These are phyloP conservation scores for Liasis olivaceus DNA, from an alignment of 2,797 vertebrate genomes.

Conservation along the genomic window DNA sequence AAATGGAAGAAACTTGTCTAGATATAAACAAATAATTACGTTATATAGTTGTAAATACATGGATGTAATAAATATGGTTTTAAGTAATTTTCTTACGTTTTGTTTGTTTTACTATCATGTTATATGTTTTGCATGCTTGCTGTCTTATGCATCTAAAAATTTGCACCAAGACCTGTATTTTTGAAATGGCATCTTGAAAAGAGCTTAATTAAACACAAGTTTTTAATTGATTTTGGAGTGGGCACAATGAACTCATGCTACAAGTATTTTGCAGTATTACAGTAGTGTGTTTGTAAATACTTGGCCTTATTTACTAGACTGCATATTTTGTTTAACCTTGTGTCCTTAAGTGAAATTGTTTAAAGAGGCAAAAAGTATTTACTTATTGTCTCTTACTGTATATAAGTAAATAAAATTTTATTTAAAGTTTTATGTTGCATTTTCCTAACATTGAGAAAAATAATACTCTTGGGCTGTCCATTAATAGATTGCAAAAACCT, in stretches of 20 bases:
- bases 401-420: conserved; percentile 72
- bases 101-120: background rate
- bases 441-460: background rate
- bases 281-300: conserved; percentile 69
- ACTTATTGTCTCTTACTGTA: conserved; percentile 69
- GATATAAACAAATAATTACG: conserved; percentile 24
- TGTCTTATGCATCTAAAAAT: conserved; percentile 17
- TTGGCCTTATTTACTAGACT: conserved; percentile 73
- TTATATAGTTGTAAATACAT: conserved; percentile 27
- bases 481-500: background rate
- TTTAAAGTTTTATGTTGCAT: conserved; percentile 53
- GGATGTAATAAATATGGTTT: background rate
- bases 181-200: conserved; percentile 37
- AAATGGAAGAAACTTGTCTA: background rate
- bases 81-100: conserved; percentile 20
- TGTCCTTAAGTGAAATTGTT: conserved; percentile 54
- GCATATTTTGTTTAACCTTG: conserved; percentile 52
- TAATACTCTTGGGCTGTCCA: background rate
- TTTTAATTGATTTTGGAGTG: conserved; percentile 50
- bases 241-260: conserved; percentile 53
- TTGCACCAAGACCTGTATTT: conserved; percentile 31
- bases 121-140: conserved; percentile 57
- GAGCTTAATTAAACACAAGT: conserved; percentile 13
- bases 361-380: conserved; percentile 47
- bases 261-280: conserved; percentile 68